Evolutionary conservation across 2,797 vertebrate genomes (phyloP), one percentile per base, ranked within the genome.

Genomic region (Anguilla megastoma): DNA sequence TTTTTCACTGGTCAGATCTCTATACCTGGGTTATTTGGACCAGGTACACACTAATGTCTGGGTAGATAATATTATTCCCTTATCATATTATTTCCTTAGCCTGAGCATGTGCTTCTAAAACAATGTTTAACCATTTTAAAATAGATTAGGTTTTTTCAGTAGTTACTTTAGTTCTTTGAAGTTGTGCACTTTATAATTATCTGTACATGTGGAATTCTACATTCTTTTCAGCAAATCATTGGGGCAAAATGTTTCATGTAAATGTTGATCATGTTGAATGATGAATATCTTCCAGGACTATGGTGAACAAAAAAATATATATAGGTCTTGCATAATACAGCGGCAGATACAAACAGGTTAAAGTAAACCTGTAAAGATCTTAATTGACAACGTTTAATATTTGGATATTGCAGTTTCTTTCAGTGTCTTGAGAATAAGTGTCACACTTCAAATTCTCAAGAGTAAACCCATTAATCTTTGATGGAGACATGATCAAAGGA

Each of bases 401-500:
- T 69, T 69, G 63, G 45, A 50, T 33, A n/a, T 21, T n/a, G 21
- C 45, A n/a, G 79, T 50, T 84, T 41, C 84, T 54, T 52, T 36
- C 9, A 16, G 82, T 36, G 21, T 88, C 84, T 63, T 85, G 66
- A 12, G 33, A 30, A 52, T 33, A 33, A 41, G 79, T 56, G 83
- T n/a, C 83, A 84, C 27, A 30, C 27, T 84, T 84, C 24, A 30
- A 30, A 27, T 58, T 84, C 52, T 27, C 50, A 33, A 58, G 9
- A 84, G 50, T 84, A 84, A 54, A 30, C 54, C 52, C 83, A 84
- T 54, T 52, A 14, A 30, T 88, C 21, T 56, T 74, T 54, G 54
- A 88, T 52, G 33, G 69, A 85, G 24, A 85, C 50, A 56, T 45
- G 66, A 88, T 88, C 82, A 87, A 87, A 88, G 80, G 50, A 16